A percentile compares a stretch with the other conserved stretches of the same genome.
Conservation (phyloP, 2,888 invertebrate genomes). For the Drosophila prolongata region DNA sequence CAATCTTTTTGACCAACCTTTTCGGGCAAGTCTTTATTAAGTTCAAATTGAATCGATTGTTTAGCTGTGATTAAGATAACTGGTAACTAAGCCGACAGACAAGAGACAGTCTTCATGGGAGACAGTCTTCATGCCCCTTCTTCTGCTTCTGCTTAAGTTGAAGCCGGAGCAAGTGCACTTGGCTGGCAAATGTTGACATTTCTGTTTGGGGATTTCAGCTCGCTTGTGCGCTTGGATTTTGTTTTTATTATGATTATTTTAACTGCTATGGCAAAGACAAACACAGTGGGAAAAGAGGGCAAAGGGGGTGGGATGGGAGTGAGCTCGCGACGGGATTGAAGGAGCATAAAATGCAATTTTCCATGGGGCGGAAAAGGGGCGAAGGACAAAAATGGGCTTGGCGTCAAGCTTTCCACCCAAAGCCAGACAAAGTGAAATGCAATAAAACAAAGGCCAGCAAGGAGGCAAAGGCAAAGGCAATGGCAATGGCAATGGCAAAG, state of each 20-base stretch:
- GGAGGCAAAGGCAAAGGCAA: background rate
- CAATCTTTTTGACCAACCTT: background rate
- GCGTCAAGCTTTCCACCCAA: conserved; percentile 45
- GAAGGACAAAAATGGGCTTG: conserved; percentile 49
- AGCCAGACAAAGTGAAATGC: conserved; percentile 75
- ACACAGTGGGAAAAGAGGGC: conserved; percentile 36
- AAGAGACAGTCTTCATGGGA: conserved; percentile 36
- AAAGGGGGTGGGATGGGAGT: too few species aligned
- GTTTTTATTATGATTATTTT: conserved; percentile 79
- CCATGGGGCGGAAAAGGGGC: conserved; percentile 33
- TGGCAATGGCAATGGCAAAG: background rate
- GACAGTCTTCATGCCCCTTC: conserved; percentile 7
- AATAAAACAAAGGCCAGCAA: conserved; percentile 65
- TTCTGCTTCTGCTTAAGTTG: background rate
- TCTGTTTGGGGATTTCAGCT: conserved; percentile 42
- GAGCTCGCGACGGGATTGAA: conserved; percentile 1
- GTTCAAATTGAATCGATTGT: conserved; percentile 75
- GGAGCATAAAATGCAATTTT: conserved; percentile 73
- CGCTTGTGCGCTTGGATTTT: conserved; percentile 63
- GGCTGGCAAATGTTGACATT: conserved; percentile 73
- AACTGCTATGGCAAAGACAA: conserved; percentile 71
- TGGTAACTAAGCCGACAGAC: conserved; percentile 61
- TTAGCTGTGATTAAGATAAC: conserved; percentile 65
- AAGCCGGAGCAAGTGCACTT: conserved; percentile 64
- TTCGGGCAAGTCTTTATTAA: conserved; percentile 62